Percentiles rank a stretch among this genome's conserved stretches.
Evolutionary conservation across 2,888 invertebrate genomes (phyloP).

Genomic region (Allygus modestus): DNA sequence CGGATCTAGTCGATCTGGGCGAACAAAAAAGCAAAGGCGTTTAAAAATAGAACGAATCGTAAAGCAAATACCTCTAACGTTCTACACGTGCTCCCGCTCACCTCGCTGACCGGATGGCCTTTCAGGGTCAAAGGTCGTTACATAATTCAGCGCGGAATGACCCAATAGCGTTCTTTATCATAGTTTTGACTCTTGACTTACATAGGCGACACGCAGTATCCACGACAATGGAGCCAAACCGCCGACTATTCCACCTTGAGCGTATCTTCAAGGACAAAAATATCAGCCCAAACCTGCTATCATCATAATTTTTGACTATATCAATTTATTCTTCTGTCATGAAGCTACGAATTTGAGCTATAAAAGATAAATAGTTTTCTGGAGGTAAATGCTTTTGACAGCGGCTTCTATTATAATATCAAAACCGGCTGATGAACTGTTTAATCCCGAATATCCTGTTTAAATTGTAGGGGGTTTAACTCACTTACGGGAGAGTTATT

Average conservation of each 20-base stretch:
- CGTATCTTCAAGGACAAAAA: not conserved
- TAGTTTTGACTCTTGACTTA: not conserved
- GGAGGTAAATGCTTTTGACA: not conserved
- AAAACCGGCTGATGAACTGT: no score
- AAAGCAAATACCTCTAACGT: not conserved
- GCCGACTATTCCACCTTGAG: not conserved
- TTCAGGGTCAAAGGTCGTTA: constrained; percentile 17
- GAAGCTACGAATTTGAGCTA: not conserved
- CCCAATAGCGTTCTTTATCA: not conserved
- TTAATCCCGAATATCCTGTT: no score
- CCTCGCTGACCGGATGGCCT: not conserved
- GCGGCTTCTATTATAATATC: no score
- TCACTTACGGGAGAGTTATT: no score
- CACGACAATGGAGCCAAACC: not conserved
- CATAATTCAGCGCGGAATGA: constrained; percentile 24
- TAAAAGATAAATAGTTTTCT: constrained; percentile 27
- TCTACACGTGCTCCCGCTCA: not conserved
- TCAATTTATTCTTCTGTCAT: not conserved
- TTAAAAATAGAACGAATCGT: no score
- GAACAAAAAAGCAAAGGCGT: no score
- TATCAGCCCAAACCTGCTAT: not conserved
- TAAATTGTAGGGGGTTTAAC: no score
- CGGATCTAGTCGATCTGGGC: no score
- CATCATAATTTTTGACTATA: constrained; percentile 9
- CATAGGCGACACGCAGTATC: not conserved